Base-by-base conservation (phyloP, 2,888 invertebrate genomes). In the Microplitis deprimator region DNA sequence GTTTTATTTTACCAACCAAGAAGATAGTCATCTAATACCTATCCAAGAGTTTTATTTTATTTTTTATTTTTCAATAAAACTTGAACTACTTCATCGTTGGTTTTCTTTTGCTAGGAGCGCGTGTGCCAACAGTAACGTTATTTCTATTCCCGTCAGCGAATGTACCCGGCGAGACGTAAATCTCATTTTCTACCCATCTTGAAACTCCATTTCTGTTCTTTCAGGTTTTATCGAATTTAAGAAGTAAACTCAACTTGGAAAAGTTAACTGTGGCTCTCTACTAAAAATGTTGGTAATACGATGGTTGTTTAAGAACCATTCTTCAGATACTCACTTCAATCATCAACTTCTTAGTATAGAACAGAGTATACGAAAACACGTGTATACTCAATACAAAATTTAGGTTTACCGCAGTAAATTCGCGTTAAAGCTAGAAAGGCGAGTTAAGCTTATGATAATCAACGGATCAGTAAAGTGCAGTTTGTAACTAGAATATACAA, bases 131-230 rank as follows among this genome's bases (percentile, higher is more conserved):
- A 62, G 73, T 68, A 77, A 77, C 68, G 68, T 50, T 62, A 68
- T 77, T 77, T 77, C 76, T 77, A 77, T 77, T 77, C 73, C 76
- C 73, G 76, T 77, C 76, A 77, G 73, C 20, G 50, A 71, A 10
- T 62, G 76, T 68, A 67, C 70, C 65, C 76, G 71, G 38, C 72
- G 68, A 73, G 68, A 77, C 72, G 76, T 77, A 77, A 77, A 77
- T 77, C 68, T 77, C 68, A 61, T 77, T 77, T 77, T 69, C 64
- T 62, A 68, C 68, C 78, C 73, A 72, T 80, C 79, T 71, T 75
- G 61, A 73, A 77, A 78, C 29, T 65, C 38, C 38, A 29, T 29
- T 65, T 65, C 38, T 65, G 50, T 65, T 29, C 38, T 65, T 38
- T 17, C 62, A 8, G 13, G 65, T 29, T 65, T 65, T 29, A 65